Evolutionary conservation across 2,113 vertebrate genomes (phyloP), one percentile per base, ranked within the genome.

Genomic region (Megalops atlanticus): DNA sequence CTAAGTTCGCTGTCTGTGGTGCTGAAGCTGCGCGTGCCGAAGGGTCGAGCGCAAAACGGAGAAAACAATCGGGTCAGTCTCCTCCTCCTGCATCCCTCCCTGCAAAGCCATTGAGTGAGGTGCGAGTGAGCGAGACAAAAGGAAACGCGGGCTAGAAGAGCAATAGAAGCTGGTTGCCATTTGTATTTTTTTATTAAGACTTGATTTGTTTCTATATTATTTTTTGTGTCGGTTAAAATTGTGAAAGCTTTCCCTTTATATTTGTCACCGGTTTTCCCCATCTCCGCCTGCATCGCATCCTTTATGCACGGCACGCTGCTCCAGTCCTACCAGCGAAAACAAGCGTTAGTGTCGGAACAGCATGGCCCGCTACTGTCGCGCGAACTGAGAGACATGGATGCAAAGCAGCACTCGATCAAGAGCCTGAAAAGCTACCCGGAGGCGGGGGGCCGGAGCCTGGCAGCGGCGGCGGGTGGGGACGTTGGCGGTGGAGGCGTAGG

Each of bases 21-120:
- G 93, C 95, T 96, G 95, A 96, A 92, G 93, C 94, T 94, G 91
- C 91, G 89, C 91, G 93, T 91, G 85, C 91, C 89, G 89, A 85
- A 84, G 82, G 81, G 68, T 82, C 21, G 24, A 77, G 85, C 76
- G 74, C 73, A 80, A 74, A 85, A 86, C n/a, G 43, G 38, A 40
- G 68, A 83, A 85, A 83, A 88, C 87, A 83, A 84, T 81, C 79
- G 74, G 45, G 69, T 76, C 43, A 43, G 45, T 79, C 79, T 83
- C 75, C 72, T 89, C 83, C 87, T 88, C 80, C 87, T 89, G 85
- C n/a, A 85, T 89, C 80, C 90, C 89, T 79, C 71, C 77, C 24
- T 80, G 79, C 43, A 82, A 71, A 68, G 58, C 64, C 78, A 43
- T 41, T 33, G 84, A 92, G 87, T 87, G 89, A 91, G 87, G 82